Conservation (phyloP, 1,140 invertebrate species). For the Cecropterus lyciades region DNA sequence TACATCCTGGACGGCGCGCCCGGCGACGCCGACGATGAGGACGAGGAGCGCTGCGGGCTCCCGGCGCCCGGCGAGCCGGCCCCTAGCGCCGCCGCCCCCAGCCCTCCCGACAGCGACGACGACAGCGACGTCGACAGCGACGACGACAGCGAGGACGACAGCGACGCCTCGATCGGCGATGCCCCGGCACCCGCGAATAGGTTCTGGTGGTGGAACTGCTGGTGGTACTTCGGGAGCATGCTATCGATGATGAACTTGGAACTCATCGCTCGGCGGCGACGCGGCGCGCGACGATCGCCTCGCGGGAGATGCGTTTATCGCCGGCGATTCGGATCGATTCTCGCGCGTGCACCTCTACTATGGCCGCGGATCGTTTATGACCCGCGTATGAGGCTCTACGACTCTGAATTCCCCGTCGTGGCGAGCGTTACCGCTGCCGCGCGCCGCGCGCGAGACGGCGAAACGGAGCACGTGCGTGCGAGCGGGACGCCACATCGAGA, state of each 20-base stretch:
- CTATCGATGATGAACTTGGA: slow-evolving; percentile 98
- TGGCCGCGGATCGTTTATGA: slow-evolving; percentile 84
- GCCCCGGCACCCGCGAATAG: slow-evolving; percentile 84
- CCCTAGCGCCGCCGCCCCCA: slow-evolving; percentile 75
- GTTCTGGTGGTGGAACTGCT: slow-evolving; percentile 84
- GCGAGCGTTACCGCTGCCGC: slow-evolving; percentile 80
- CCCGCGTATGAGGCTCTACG: slow-evolving; percentile 83
- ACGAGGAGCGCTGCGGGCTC: slow-evolving; percentile 79
- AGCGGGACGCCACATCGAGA: slow-evolving; percentile 55
- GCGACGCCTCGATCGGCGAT: slow-evolving; percentile 82
- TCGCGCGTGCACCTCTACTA: slow-evolving; percentile 83
- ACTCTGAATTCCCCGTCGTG: slow-evolving; percentile 81
- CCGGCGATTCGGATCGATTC: slow-evolving; percentile 81
- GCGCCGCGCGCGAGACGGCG: slow-evolving; percentile 70
- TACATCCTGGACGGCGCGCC: slow-evolving; percentile 87
- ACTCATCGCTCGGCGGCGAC: slow-evolving; percentile 91
- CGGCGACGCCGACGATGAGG: slow-evolving; percentile 77
- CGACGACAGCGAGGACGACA: slow-evolving; percentile 88
- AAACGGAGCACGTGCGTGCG: slow-evolving; percentile 59
- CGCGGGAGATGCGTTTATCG: slow-evolving; percentile 81
- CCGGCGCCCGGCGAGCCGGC: slow-evolving; percentile 84
- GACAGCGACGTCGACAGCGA: slow-evolving; percentile 85
- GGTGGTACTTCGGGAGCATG: slow-evolving; percentile 96
- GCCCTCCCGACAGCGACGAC: slow-evolving; percentile 87
- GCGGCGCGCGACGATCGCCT: slow-evolving; percentile 82